These are phyloP conservation scores for Oreochromis spilurus DNA, from an alignment of 2,113 vertebrate species.

Conservation along the genomic window DNA sequence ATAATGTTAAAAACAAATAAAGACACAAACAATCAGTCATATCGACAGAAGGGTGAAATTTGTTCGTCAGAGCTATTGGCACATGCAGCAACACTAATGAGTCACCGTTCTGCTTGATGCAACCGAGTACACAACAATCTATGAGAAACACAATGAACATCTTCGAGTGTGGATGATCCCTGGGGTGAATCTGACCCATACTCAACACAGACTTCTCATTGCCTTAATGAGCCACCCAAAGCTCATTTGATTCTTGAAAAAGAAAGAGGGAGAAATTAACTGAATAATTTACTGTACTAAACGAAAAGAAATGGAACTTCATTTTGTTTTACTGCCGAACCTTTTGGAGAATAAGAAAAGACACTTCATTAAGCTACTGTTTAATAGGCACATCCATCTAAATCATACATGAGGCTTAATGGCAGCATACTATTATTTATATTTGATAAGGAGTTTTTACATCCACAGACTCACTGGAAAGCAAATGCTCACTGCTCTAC, in stretches of 20 bases:
- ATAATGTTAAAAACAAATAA: background rate
- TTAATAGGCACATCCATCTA: constrained; percentile 80
- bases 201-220: background rate
- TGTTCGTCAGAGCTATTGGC: background rate
- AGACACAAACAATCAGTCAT: background rate
- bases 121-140: constrained; percentile 1
- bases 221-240: constrained; percentile 57
- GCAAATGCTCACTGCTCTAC: constrained; percentile 15
- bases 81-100: constrained; percentile 1
- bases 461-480: constrained; percentile 30
- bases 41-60: background rate
- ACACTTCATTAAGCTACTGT: constrained; percentile 76
- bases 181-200: constrained; percentile 9
- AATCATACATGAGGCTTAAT: constrained; percentile 77
- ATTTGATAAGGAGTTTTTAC: constrained; percentile 64
- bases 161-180: background rate
- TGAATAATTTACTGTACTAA: constrained; percentile 84
- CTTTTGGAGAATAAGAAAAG: constrained; percentile 70
- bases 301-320: constrained; percentile 81
- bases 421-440: constrained; percentile 73
- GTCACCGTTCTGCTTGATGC: background rate
- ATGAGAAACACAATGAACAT: background rate
- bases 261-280: constrained; percentile 65
- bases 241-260: constrained; percentile 74
- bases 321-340: constrained; percentile 81